These are phyloP conservation scores for Botia kubotai DNA, from an alignment of 2,797 vertebrate genomes.

Conservation along the genomic window DNA sequence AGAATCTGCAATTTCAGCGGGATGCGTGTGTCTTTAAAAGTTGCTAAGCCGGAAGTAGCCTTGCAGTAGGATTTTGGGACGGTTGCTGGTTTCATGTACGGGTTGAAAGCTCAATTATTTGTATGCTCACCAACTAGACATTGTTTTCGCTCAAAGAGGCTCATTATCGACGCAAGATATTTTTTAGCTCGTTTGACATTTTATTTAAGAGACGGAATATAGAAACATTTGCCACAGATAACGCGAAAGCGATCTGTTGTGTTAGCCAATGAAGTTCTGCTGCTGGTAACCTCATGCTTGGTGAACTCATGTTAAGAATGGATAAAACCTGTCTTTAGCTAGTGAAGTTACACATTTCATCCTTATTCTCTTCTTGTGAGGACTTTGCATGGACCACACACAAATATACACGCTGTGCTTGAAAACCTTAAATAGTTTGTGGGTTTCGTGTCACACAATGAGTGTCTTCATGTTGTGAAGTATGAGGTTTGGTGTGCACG, in stretches of 20 bases:
- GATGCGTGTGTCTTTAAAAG: conserved; percentile 37
- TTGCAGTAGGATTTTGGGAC: conserved; percentile 25
- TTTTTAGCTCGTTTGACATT: conserved; percentile 52
- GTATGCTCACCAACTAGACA: conserved; percentile 69
- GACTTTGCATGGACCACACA: conserved; percentile 58
- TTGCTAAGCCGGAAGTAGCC: not conserved
- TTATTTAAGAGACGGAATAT: conserved; percentile 48
- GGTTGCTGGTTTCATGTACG: conserved; percentile 40
- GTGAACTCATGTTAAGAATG: conserved; percentile 30
- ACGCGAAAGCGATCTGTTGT: conserved; percentile 46
- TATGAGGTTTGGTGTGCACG: conserved; percentile 8
- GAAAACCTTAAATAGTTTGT: conserved; percentile 42
- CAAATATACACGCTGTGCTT: conserved; percentile 47
- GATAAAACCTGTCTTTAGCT: conserved; percentile 34
- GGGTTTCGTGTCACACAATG: conserved; percentile 37
- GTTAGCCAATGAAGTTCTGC: conserved; percentile 56
- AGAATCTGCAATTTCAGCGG: conserved; percentile 1
- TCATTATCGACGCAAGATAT: conserved; percentile 44
- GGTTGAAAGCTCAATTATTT: conserved; percentile 47
- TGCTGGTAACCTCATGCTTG: conserved; percentile 43
- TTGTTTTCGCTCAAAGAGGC: conserved; percentile 50
- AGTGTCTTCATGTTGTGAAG: conserved; percentile 25
- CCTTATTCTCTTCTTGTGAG: conserved; percentile 44
- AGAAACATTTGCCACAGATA: conserved; percentile 40
- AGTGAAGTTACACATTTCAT: conserved; percentile 49